Percentiles rank a stretch among this genome's conserved stretches.
Evolutionary conservation across 2,113 vertebrate genomes (phyloP).

Genomic region (Apaloderma vittatum): DNA sequence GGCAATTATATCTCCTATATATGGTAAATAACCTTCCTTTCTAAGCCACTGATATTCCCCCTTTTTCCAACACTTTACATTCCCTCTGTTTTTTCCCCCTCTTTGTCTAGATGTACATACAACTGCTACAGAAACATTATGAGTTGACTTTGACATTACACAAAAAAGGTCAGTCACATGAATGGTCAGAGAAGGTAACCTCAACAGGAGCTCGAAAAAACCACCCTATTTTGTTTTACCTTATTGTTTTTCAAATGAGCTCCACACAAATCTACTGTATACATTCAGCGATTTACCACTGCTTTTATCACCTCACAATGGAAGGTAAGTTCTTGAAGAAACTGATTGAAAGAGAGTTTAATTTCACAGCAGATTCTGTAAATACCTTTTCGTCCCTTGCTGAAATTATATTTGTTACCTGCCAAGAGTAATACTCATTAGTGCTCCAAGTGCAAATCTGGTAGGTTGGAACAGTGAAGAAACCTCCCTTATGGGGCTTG

Average conservation of each 20-base stretch:
- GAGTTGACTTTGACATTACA: background rate
- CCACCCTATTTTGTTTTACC: background rate
- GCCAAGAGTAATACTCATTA: conserved; percentile 18
- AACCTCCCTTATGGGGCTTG: conserved; percentile 52
- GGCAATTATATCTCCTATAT: conserved; percentile 37
- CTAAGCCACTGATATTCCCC: background rate
- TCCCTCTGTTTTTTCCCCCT: fast-evolving
- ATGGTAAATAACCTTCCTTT: conserved; percentile 2
- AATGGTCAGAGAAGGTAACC: background rate
- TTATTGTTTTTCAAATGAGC: background rate
- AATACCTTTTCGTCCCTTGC: conserved; percentile 31
- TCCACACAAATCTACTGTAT: background rate
- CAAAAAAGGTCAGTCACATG: background rate
- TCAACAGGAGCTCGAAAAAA: background rate
- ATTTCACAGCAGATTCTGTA: conserved; percentile 28
- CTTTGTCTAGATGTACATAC: background rate
- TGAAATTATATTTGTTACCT: conserved; percentile 48
- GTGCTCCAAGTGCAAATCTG: conserved; percentile 32
- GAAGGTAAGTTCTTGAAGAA: background rate
- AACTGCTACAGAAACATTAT: background rate
- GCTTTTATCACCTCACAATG: background rate
- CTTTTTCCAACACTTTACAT: background rate
- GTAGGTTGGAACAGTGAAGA: conserved; percentile 17
- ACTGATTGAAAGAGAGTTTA: background rate
- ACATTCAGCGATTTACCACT: background rate